Conservation (phyloP, 1,140 invertebrate species). For the Holcopasites calliopsidis region DNA sequence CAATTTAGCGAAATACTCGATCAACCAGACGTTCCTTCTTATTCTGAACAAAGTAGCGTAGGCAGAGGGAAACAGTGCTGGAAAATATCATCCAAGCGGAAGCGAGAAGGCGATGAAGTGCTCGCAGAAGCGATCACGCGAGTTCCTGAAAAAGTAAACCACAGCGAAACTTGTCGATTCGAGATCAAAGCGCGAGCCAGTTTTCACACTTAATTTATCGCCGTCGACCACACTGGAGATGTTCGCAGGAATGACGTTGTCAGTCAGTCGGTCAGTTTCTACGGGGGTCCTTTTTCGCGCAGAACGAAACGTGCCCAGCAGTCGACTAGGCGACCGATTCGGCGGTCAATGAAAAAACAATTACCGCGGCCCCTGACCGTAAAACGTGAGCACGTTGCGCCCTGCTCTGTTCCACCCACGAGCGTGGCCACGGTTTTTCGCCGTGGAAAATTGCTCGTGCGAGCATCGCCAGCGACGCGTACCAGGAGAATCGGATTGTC, state of each 20-base stretch:
- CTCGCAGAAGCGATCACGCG: conserved; percentile 1
- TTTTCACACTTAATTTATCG: conserved; percentile 28
- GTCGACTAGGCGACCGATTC: conserved; percentile 6
- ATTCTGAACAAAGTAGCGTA: too few species aligned
- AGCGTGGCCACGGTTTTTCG: background rate
- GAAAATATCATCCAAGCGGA: background rate
- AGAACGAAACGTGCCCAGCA: background rate
- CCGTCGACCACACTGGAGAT: background rate
- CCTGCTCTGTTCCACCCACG: background rate
- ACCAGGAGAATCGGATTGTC: conserved; percentile 48
- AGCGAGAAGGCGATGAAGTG: background rate
- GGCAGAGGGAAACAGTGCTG: background rate
- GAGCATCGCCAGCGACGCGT: conserved; percentile 21
- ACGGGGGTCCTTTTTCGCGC: background rate
- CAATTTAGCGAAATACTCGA: background rate
- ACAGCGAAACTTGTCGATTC: background rate
- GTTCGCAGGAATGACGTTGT: background rate
- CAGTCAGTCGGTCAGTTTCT: background rate
- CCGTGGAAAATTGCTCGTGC: conserved; percentile 42
- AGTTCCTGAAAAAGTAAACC: background rate
- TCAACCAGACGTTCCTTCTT: background rate
- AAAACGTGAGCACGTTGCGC: conserved; percentile 28
- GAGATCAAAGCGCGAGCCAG: background rate
- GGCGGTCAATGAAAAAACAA: conserved; percentile 46
- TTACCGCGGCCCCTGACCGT: conserved; percentile 34